These are phyloP conservation scores for Henricia sp. DNA, from an alignment of 53 echinoderm and acorn worm genomes.

Conservation along the genomic window DNA sequence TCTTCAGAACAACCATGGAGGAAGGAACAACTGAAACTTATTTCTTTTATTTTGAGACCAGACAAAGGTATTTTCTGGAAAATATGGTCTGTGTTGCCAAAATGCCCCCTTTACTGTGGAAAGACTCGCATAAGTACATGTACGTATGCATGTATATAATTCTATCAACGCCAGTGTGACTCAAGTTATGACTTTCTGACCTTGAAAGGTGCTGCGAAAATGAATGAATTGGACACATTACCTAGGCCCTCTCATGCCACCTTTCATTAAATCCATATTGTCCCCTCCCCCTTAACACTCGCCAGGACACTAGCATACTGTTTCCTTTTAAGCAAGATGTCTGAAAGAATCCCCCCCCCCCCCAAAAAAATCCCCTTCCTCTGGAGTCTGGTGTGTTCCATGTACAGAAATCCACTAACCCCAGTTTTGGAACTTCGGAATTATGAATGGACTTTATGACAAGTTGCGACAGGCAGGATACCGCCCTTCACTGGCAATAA, in stretches of 20 bases:
- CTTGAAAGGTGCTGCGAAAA: neutral
- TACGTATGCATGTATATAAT: neutral
- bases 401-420: too few species aligned
- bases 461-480: constrained; percentile 41
- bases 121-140: neutral
- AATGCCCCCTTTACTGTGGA: too few species aligned
- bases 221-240: constrained; percentile 26
- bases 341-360: too few species aligned
- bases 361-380: neutral
- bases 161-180: constrained; percentile 9
- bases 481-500: constrained; percentile 1
- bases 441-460: constrained; percentile 28
- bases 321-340: too few species aligned
- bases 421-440: neutral
- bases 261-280: constrained; percentile 8
- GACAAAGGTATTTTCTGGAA: too few species aligned
- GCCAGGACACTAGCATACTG: too few species aligned
- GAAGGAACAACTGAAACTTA: too few species aligned
- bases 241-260: constrained; percentile 26
- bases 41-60: too few species aligned
- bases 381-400: constrained; percentile 9
- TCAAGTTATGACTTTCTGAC: neutral
- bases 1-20: too few species aligned
- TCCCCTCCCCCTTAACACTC: neutral
- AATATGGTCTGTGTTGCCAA: too few species aligned